Evolutionary conservation across 2,888 invertebrate genomes (phyloP), one percentile per base, ranked within the genome.

Genomic region (Eupeodes luniger): DNA sequence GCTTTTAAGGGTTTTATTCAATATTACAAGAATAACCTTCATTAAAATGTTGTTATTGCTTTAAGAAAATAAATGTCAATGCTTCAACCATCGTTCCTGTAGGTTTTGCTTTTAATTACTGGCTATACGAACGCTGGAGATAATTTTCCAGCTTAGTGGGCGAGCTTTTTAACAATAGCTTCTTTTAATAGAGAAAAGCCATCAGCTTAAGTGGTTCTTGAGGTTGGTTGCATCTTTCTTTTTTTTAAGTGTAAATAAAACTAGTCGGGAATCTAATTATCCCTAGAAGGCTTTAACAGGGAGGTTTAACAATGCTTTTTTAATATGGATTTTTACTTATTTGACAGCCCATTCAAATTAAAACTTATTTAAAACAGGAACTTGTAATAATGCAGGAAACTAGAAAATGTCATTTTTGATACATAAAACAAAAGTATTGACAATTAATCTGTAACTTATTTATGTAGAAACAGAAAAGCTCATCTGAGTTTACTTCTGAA

Each of bases 21-120:
- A 57, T 72, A n/a, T 72, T 72, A 57, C 70, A 72, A 47, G 47
- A 36, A 51, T 69, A 69, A 40, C 53, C 36, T 67, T 69, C 53
- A 40, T 53, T 69, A 40, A 11, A n/a, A 16, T 4, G 53, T 1
- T 53, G 9, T 4, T 53, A 69, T 69, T 55, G 36, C 53, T 53
- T 69, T 3, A 40, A 53, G 53, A 36, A 40, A 64, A 36, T 16
- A 51, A 16, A 12, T 67, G 34, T 49, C 10, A n/a, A 49, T 53
- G 53, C 16, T 4, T 44, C 19, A 19, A 64, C 4, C 14, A 49
- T 66, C 4, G 9, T 66, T 19, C 10, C 14, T 27, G 5, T 14
- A 49, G 5, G 7, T 10, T 40, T 64, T 16, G n/a, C 27, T 49
- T 66, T 4, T 12, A 12, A 27, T 34, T 34, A 40, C 5, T 6